Evolutionary conservation across 64 coral and sea anemone genomes (phyloP), one percentile per base, ranked within the genome.

Genomic region (Anthopleura sola): DNA sequence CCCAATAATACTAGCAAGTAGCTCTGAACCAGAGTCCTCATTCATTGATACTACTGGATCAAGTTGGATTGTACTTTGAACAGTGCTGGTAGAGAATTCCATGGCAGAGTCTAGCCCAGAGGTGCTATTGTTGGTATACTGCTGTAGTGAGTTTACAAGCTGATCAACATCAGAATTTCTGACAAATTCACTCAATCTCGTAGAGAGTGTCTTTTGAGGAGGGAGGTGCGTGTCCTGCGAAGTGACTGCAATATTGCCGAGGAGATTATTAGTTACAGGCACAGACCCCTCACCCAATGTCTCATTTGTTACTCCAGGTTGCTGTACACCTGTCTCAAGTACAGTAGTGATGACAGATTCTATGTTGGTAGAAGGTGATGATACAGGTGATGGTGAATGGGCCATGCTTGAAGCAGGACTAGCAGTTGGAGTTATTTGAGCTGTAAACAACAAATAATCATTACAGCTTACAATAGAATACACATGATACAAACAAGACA

Each of bases 41-140:
- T 58, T 83, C 50, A 83, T 83, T 29, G 82, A 23, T 2, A 83
- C 82, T 56, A 53, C 48, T n/a, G 82, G 55, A 83, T 83, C 82
- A 56, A 83, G 51, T 54, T 83, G 82, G 19, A 79, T 38, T 79
- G 76, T 44, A 12, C 76, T 79, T 24, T 44, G n/a, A 1, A 47
- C 38, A 21, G 37, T 9, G 24, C 14, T 79, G 19, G 44, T 79
- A 21, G 66, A 32, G 66, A 71, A 71, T 12, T 71, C 66, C 66
- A 71, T 71, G 31, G 34, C 66, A 2, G 66, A 71, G 1, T 71
- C 66, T 16, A 71, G 13, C 23, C 66, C 66, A 71, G 76, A 79
- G 11, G 44, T 48, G 6, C 6, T 26, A 10, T 17, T 48, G 47
- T 19, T 38, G 6, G 39, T 79, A 44, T 44, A 79, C 6, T 79